Conservation (phyloP, 2,888 invertebrate species). For the Phlogophora meticulosa region DNA sequence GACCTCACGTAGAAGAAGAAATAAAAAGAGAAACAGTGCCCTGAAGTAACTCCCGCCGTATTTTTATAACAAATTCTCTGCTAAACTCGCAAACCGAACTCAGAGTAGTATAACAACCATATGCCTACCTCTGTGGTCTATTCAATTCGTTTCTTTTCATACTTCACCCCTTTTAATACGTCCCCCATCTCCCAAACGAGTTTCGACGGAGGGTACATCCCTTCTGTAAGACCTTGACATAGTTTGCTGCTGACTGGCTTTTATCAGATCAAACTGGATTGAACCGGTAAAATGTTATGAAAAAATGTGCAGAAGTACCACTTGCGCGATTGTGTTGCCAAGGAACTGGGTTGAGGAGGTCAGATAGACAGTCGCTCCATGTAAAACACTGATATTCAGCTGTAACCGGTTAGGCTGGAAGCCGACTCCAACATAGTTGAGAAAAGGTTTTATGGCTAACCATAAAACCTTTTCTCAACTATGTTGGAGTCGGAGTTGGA, state of each 20-base stretch:
- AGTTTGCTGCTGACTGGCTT: conserved; percentile 47
- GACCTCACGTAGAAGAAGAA: not conserved
- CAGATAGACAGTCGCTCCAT: too few species aligned
- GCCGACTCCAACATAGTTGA: too few species aligned
- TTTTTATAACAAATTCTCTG: conserved; percentile 19
- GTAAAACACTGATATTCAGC: not conserved
- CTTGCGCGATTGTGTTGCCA: not conserved
- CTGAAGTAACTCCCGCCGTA: too few species aligned
- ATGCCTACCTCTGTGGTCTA: conserved; percentile 12
- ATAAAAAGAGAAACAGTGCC: not conserved
- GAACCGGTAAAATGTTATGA: conserved; percentile 20
- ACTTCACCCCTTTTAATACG: conserved; percentile 37
- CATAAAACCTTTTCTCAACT: too few species aligned
- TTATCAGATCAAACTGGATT: conserved; percentile 48
- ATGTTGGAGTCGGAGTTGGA: too few species aligned
- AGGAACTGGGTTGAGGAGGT: too few species aligned
- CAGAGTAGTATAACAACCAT: not conserved
- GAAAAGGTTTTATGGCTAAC: too few species aligned
- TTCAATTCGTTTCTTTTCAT: conserved; percentile 42
- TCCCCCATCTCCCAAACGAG: conserved; percentile 47
- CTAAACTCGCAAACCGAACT: conserved; percentile 3
- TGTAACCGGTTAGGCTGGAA: too few species aligned
- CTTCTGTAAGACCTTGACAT: conserved; percentile 53
- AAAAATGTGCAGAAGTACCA: conserved; percentile 20
- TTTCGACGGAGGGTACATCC: conserved; percentile 44